A percentile compares a stretch with the other conserved stretches of the same genome.
phyloP scores from a whole-genome alignment of 2,888 invertebrate genomes.

The Polylopha cassiicola region DNA sequence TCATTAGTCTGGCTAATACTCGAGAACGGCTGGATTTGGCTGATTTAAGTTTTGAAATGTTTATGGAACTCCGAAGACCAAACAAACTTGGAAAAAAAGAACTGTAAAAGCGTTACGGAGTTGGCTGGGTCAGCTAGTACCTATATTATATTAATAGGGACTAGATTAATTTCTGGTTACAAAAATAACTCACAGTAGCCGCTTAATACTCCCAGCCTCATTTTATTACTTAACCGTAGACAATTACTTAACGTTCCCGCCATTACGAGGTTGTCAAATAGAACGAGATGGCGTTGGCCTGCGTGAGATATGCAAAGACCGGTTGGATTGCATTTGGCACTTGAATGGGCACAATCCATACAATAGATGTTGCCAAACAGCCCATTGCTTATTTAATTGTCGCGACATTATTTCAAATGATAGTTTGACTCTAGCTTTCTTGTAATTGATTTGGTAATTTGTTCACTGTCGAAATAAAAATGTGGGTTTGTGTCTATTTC shows the following conservation, averaged over 20 bases:
- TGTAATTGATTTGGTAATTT: conserved; percentile 6
- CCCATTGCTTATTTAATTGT: conserved; percentile 7
- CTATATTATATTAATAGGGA: no score
- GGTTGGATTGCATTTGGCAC: conserved; percentile 6
- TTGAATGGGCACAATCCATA: conserved; percentile 8
- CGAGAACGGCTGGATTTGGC: no score
- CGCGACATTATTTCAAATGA: conserved; percentile 5
- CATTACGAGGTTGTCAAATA: conserved; percentile 48
- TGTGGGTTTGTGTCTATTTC: no score
- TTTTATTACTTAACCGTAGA: conserved; percentile 49
- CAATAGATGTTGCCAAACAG: conserved; percentile 7
- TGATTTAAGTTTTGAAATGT: no score
- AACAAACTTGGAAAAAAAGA: no score
- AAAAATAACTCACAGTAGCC: conserved; percentile 3
- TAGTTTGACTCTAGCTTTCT: background rate
- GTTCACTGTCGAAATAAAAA: no score
- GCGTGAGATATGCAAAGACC: conserved; percentile 2
- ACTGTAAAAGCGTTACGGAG: no score
- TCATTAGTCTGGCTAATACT: no score
- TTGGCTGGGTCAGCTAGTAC: no score
- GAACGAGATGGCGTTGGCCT: conserved; percentile 24
- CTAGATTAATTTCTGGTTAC: no score
- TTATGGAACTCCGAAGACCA: no score
- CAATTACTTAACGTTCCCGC: conserved; percentile 49
- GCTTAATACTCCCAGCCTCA: conserved; percentile 4